Percentiles rank a stretch among this genome's conserved stretches.
Conservation (phyloP, 2,797 vertebrate genomes). For the Orientallactaga sibirica region DNA sequence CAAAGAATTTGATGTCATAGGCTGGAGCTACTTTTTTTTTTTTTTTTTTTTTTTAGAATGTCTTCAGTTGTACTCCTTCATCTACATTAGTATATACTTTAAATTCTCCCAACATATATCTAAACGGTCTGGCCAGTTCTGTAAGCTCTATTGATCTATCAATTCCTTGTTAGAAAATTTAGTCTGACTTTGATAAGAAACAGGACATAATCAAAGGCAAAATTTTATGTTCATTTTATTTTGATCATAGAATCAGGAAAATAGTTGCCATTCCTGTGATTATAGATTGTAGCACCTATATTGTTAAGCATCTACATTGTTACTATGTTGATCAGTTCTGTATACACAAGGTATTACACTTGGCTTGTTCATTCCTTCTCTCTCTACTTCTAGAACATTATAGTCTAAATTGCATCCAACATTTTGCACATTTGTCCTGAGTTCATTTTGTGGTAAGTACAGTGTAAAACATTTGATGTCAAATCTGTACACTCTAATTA, state of each 20-base stretch:
- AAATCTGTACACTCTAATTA: conserved; percentile 81
- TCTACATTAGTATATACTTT: conserved; percentile 31
- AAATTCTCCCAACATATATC: conserved; percentile 21
- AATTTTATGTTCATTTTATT: conserved; percentile 5
- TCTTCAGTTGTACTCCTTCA: not conserved
- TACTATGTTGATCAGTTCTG: conserved; percentile 30
- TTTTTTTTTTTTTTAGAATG: not conserved
- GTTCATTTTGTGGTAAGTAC: conserved; percentile 72
- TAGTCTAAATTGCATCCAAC: conserved; percentile 70
- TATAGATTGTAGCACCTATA: not conserved
- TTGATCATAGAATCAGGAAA: conserved; percentile 25
- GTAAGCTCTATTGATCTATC: not conserved
- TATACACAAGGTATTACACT: conserved; percentile 40
- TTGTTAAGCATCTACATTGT: not conserved
- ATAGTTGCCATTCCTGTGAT: not conserved
- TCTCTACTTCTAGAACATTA: conserved; percentile 55
- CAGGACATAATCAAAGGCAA: conserved; percentile 45
- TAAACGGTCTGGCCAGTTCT: not conserved
- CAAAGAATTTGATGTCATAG: not conserved
- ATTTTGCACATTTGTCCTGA: conserved; percentile 74
- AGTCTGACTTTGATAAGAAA: conserved; percentile 57
- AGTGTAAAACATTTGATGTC: conserved; percentile 73
- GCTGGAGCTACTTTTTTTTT: not conserved
- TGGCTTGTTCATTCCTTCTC: conserved; percentile 53
- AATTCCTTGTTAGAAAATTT: conserved; percentile 25